These are phyloP conservation scores for Oscarella lobularis DNA, from an alignment of 37 sponge, comb jelly and placozoan species.

Conservation along the genomic window DNA sequence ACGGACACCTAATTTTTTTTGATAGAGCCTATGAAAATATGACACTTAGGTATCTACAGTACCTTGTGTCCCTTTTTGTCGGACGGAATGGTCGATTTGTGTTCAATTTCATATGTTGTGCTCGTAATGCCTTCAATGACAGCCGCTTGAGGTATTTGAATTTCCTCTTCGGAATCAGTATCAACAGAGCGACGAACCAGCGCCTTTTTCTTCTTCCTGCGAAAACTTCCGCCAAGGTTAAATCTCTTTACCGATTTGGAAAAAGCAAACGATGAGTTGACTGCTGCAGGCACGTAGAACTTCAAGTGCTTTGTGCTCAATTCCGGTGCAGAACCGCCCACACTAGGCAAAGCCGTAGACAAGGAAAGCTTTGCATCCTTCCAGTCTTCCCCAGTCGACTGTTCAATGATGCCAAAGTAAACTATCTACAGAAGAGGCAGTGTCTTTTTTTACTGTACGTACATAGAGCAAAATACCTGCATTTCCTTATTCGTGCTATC, in stretches of 20 bases:
- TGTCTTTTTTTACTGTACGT: neutral
- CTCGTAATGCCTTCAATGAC: conserved; percentile 5
- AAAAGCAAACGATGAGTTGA: neutral
- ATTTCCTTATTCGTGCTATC: conserved; percentile 15
- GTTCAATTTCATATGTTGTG: conserved; percentile 30
- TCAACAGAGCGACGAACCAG: neutral
- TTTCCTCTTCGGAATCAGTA: neutral
- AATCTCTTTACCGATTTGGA: neutral
- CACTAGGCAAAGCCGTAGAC: conserved; percentile 75
- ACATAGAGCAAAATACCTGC: conserved; percentile 9
- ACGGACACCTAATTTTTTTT: conserved; percentile 39
- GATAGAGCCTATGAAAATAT: no score
- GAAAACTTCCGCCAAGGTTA: neutral
- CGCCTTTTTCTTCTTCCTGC: neutral
- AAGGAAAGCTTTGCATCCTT: conserved; percentile 47
- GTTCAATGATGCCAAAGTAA: conserved; percentile 79
- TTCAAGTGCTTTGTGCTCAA: neutral
- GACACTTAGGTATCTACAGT: no score
- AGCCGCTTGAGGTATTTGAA: neutral
- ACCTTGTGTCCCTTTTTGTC: conserved; percentile 43
- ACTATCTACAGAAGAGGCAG: conserved; percentile 19
- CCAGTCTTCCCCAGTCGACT: conserved; percentile 91
- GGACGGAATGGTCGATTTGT: conserved; percentile 25
- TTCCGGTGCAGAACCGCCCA: conserved; percentile 56
- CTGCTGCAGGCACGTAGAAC: neutral